Conservation (phyloP, 2,113 vertebrate species). For the Meles meles region DNA sequence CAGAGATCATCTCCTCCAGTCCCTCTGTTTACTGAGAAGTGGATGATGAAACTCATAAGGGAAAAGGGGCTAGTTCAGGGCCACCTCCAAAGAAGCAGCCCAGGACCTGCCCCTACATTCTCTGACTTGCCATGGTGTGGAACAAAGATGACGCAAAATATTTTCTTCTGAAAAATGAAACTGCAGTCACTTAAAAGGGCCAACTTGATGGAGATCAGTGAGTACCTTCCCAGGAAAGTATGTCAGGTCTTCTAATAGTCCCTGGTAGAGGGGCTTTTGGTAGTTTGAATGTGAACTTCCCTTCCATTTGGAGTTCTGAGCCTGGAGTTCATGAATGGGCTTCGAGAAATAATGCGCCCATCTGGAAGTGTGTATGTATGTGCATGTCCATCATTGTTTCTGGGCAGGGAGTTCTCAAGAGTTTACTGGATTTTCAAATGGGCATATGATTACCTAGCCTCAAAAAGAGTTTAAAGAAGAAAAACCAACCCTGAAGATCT, state of each 20-base stretch:
- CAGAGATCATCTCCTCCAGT: not conserved
- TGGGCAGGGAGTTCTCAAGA: not conserved
- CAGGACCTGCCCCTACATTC: not conserved
- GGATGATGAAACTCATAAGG: not conserved
- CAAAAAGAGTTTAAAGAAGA: not conserved
- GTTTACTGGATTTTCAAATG: not conserved
- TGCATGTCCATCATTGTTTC: not conserved
- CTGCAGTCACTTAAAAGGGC: not conserved
- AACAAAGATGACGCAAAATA: not conserved
- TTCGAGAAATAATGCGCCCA: not conserved
- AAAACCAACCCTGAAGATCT: not conserved
- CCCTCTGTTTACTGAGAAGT: not conserved
- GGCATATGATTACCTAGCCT: not conserved
- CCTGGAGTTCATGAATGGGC: not conserved
- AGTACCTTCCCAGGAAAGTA: not conserved
- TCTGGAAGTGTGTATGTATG: not conserved
- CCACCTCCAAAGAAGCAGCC: not conserved
- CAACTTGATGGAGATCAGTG: not conserved
- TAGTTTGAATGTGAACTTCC: not conserved
- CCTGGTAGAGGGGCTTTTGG: not conserved
- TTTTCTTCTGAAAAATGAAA: not conserved
- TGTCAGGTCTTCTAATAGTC: not conserved
- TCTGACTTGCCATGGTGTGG: not conserved
- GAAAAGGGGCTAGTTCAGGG: not conserved
- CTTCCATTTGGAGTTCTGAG: not conserved